phyloP scores from a whole-genome alignment of 30 jellyfish, hydroid and myxozoan species.

The Chrysaora quinquecirrha region DNA sequence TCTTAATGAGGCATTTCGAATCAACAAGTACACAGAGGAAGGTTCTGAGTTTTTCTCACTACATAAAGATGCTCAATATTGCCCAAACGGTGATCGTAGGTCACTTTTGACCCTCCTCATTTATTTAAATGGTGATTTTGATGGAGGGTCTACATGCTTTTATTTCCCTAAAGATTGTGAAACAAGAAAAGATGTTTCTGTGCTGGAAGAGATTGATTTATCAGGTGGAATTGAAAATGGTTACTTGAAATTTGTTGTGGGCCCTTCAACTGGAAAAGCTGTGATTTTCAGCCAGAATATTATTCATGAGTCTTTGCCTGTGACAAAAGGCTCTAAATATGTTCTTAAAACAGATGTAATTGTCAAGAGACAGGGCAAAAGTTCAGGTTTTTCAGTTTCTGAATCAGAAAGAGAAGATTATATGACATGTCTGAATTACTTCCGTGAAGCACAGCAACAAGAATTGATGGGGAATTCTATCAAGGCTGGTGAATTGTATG shows the following conservation, averaged over 20 bases:
- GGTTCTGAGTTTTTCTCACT: conserved; percentile 21
- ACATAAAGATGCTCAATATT: conserved; percentile 63
- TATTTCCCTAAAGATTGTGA: conserved; percentile 29
- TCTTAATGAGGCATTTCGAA: conserved; percentile 34
- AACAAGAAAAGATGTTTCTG: conserved; percentile 36
- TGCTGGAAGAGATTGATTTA: conserved; percentile 32
- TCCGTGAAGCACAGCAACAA: conserved; percentile 53
- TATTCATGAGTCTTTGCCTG: conserved; percentile 45
- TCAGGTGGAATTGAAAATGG: conserved; percentile 62
- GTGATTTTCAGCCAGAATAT: conserved; percentile 63
- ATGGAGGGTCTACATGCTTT: conserved; percentile 59
- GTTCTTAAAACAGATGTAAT: conserved; percentile 55
- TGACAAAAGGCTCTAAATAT: conserved; percentile 11
- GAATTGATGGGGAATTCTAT: conserved; percentile 16
- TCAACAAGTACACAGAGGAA: conserved; percentile 19
- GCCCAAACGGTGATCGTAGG: conserved; percentile 75
- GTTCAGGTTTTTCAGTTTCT: conserved; percentile 52
- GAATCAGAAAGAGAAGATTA: conserved; percentile 58
- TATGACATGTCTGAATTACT: conserved; percentile 45
- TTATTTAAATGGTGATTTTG: conserved; percentile 60
- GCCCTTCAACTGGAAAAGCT: conserved; percentile 52
- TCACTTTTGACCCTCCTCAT: conserved; percentile 49
- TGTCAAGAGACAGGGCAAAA: conserved; percentile 18
- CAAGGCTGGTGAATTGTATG: conserved; percentile 50
- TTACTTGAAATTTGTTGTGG: conserved; percentile 18